Evolutionary conservation across 2,888 invertebrate genomes (phyloP).

Genomic region (Xylocampa areola): DNA sequence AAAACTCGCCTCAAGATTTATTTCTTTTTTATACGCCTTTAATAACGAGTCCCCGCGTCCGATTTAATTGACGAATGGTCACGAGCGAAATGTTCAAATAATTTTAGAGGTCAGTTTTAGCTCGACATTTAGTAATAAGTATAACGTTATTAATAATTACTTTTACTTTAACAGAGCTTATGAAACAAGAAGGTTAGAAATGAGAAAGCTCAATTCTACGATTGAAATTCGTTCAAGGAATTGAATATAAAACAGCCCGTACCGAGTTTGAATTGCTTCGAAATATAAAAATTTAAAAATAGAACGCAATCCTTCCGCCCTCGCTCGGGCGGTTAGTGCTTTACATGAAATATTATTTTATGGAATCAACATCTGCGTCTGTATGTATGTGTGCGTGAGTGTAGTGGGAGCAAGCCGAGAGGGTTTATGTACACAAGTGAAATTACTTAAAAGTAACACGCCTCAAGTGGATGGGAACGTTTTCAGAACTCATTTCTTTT

Average conservation of each 20-base stretch:
- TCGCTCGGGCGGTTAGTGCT: slow-evolving; percentile 86
- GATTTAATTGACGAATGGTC: slow-evolving; percentile 88
- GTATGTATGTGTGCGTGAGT: slow-evolving; percentile 75
- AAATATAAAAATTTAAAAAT: slow-evolving; percentile 88
- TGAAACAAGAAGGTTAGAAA: slow-evolving; percentile 43
- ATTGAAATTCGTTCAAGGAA: slow-evolving; percentile 52
- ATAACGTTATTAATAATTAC: slow-evolving; percentile 57
- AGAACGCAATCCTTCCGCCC: slow-evolving; percentile 90
- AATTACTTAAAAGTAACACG: slow-evolving; percentile 85
- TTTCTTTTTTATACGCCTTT: slow-evolving; percentile 85
- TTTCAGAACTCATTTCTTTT: slow-evolving; percentile 77
- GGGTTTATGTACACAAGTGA: slow-evolving; percentile 86
- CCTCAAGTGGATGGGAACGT: slow-evolving; percentile 86
- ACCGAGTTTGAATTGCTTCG: slow-evolving; percentile 79
- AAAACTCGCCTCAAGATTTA: slow-evolving; percentile 83
- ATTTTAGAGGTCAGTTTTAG: slow-evolving; percentile 77
- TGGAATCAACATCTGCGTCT: slow-evolving; percentile 89
- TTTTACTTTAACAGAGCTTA: slow-evolving; percentile 55
- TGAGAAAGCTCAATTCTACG: slow-evolving; percentile 33
- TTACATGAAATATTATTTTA: slow-evolving; percentile 90
- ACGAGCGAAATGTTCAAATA: slow-evolving; percentile 78
- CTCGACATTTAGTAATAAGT: slow-evolving; percentile 65
- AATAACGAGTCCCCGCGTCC: slow-evolving; percentile 82
- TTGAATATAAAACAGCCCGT: slow-evolving; percentile 67
- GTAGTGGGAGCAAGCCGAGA: slow-evolving; percentile 72